Conservation (phyloP, 2,113 vertebrate species). For the Paradoxurus hermaphroditus region DNA sequence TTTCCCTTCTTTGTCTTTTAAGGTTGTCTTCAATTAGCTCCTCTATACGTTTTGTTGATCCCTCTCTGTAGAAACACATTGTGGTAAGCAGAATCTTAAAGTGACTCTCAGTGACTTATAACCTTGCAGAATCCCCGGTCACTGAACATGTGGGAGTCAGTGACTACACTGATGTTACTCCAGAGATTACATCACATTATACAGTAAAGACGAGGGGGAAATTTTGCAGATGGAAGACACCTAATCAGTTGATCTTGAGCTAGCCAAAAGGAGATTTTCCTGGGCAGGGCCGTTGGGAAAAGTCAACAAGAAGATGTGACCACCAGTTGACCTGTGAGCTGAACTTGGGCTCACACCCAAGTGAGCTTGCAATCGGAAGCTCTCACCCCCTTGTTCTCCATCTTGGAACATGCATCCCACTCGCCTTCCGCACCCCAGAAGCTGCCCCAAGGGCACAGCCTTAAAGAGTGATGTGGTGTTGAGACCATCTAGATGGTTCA, state of each 20-base stretch:
- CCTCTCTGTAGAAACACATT: not conserved
- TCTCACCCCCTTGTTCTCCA: not conserved
- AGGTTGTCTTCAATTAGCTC: not conserved
- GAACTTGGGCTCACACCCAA: no score
- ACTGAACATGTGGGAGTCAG: rapidly evolving
- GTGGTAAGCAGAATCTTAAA: not conserved
- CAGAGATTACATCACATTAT: rapidly evolving
- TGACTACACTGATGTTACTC: rapidly evolving
- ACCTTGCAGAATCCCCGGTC: not conserved
- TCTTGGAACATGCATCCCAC: not conserved
- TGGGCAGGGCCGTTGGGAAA: not conserved
- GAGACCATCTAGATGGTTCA: not conserved
- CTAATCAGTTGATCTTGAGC: not conserved
- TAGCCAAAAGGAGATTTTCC: not conserved
- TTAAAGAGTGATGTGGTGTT: not conserved
- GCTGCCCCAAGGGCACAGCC: not conserved
- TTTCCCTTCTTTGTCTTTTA: no score
- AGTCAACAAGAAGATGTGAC: not conserved
- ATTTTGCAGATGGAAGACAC: not conserved
- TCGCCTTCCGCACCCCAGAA: not conserved
- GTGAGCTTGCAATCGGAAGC: not conserved
- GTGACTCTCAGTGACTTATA: not conserved
- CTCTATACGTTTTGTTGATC: not conserved
- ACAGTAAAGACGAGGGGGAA: not conserved
- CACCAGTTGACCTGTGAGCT: not conserved